Percentiles rank a stretch among this genome's conserved stretches.
Evolutionary conservation across 1,140 invertebrate species (phyloP).

Genomic region (Rhopalosiphum maidis): DNA sequence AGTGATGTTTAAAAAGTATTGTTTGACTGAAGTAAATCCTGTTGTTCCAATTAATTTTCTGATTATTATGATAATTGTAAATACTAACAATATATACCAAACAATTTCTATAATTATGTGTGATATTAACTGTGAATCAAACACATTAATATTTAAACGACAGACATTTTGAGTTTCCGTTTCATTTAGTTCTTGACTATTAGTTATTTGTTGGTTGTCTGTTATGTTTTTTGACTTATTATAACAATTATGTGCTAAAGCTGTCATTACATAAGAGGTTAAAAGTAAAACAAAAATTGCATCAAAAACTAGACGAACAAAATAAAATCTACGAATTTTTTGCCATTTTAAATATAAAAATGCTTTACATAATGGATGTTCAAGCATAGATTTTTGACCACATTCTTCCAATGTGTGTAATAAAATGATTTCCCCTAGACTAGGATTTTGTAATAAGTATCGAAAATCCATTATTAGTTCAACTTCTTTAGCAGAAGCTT

Average conservation of each 20-base stretch:
- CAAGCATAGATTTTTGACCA: constrained; percentile 80
- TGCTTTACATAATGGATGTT: constrained; percentile 82
- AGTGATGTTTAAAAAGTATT: constrained; percentile 81
- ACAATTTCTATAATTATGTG: constrained; percentile 78
- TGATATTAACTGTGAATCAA: constrained; percentile 73
- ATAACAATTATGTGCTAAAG: constrained; percentile 79
- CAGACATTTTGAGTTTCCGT: neutral
- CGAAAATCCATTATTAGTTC: constrained; percentile 83
- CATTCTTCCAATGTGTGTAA: constrained; percentile 83
- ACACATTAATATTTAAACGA: constrained; percentile 76
- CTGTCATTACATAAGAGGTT: constrained; percentile 77
- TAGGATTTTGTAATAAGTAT: constrained; percentile 77
- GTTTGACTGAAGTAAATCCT: constrained; percentile 76
- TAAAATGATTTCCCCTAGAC: constrained; percentile 80
- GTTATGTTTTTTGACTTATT: constrained; percentile 69
- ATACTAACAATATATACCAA: constrained; percentile 77
- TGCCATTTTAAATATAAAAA: constrained; percentile 87
- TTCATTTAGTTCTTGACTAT: neutral
- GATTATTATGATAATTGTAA: constrained; percentile 77
- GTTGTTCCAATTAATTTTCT: constrained; percentile 79
- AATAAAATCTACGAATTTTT: constrained; percentile 86
- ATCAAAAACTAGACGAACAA: constrained; percentile 79
- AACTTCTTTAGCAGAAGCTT: constrained; percentile 77
- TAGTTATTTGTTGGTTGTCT: constrained; percentile 62
- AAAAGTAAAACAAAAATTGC: constrained; percentile 80